Base-by-base conservation (phyloP, 2,113 vertebrate genomes). In the Toxotes chatareus region DNA sequence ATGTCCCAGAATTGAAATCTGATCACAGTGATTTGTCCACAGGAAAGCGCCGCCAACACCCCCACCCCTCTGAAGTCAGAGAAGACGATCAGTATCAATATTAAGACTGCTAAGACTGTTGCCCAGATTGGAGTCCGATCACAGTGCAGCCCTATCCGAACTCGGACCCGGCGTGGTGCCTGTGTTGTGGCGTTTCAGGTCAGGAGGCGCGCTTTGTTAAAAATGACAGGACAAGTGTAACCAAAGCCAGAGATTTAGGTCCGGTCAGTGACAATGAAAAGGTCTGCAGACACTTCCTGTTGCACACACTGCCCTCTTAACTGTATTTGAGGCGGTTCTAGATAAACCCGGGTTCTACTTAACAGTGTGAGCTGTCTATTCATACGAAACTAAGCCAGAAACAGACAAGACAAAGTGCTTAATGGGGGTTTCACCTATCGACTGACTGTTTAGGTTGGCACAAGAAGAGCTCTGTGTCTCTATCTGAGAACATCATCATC, bases 391-490 rank as follows among this genome's bases (percentile, higher is more conserved):
- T 36, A 57, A 44, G 40, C 56, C 64, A 73, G 46, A 82, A 62
- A 38, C 7, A 55, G 3, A 60, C 32, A 14, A 75, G 32, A 71
- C 69, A 46, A 71, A 74, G 71, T 69, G 56, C 85, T 49, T n/a
- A 53, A 13, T 46, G 71, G 64, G 65, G 36, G 36, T 55, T 73
- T 31, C 16, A 64, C 76, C 56, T 44, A 65, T 76, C 59, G 11
- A 42, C 67, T 46, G 40, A 68, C 47, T 63, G 59, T 66, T 63
- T 23, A 36, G 57, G 66, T 84, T 87, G 85, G 85, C 87, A 86
- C 87, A 59, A 75, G 40, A 57, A 75, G 61, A 80, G 61, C 68
- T 72, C 38, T 44, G 32, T 10, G 56, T 73, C 47, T 72, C 32
- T 23, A 44, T 55, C 27, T n/a, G 57, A 76, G 46, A 44, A 27